Base-by-base conservation (phyloP, 2,113 vertebrate genomes). In the Pygoscelis adeliae region DNA sequence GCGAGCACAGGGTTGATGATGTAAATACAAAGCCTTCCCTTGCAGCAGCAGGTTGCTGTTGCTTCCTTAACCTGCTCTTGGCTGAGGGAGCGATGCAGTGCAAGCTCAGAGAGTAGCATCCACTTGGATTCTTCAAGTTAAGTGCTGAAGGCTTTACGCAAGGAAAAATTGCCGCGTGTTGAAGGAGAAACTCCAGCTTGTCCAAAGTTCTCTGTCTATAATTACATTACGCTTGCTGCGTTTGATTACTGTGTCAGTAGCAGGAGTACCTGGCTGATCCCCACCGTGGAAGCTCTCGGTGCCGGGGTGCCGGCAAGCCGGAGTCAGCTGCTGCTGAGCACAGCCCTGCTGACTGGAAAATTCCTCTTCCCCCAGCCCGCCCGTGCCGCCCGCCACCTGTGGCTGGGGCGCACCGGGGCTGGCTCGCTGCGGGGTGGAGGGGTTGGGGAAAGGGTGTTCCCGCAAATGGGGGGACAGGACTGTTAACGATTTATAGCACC, bases 171-270 rank as follows among this genome's bases (percentile, higher is more conserved):
- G 20, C 42, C 16, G 9, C 3, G 0, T 58, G 13, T 36, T n/a
- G 65, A 71, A 52, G 5, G 13, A 74, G 42, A 61, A 87, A 34
- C 10, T 55, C 32, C 47, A 34, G 8, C 40, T 81, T 62, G 19
- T 17, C 62, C 0, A 0, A n/a, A 56, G 58, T 55, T 81, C 22
- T 73, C 1, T 0, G 18, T 50, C 36, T 58, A 0, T 27, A 40
- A 42, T 67, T 67, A 11, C 18, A 13, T 44, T 34, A 7, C 0
- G 0, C 38, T 49, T 36, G 67, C 56, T 59, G 0, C 1, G 3
- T 44, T 61, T 38, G 69, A 7, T 81, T 34, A 1, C 17, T 1
- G 0, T 44, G 65, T 67, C 63, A 5, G 3, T 36, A 27, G 14
- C 3, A 0, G 65, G 42, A n/a, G 19, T 53, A 42, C 46, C 80